These are phyloP conservation scores for Sparus aurata DNA, from an alignment of 2,797 vertebrate species.

Conservation along the genomic window DNA sequence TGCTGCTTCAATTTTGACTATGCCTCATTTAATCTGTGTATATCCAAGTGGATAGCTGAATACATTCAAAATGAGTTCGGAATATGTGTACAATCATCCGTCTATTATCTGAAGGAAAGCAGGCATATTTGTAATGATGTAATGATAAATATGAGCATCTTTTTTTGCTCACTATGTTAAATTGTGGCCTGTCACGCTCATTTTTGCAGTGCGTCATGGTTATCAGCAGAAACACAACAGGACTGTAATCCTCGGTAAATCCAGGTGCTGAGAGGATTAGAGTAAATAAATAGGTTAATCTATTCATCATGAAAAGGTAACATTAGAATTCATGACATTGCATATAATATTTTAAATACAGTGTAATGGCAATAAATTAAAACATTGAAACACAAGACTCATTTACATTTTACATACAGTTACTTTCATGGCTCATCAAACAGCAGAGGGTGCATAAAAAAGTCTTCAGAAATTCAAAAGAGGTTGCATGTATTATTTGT, in stretches of 20 bases:
- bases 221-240: constrained; percentile 28
- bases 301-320: constrained; percentile 27
- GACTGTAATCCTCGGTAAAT: background rate
- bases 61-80: constrained; percentile 12
- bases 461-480: background rate
- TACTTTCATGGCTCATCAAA: background rate
- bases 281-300: constrained; percentile 20
- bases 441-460: background rate
- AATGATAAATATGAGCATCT: constrained; percentile 18
- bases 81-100: background rate
- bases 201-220: constrained; percentile 23
- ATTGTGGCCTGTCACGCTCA: constrained; percentile 23
- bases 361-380: background rate
- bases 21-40: constrained; percentile 13
- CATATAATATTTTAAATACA: background rate
- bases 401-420: background rate
- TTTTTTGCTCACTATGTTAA: background rate
- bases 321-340: background rate
- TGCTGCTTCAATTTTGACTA: background rate
- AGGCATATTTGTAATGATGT: constrained; percentile 8
- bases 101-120: constrained; percentile 22
- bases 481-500: background rate
- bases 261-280: constrained; percentile 28
- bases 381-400: background rate
- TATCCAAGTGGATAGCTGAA: constrained; percentile 24